Evolutionary conservation across 64 coral and sea anemone species (phyloP), one percentile per base, ranked within the genome.

Genomic region (Montipora cactus): DNA sequence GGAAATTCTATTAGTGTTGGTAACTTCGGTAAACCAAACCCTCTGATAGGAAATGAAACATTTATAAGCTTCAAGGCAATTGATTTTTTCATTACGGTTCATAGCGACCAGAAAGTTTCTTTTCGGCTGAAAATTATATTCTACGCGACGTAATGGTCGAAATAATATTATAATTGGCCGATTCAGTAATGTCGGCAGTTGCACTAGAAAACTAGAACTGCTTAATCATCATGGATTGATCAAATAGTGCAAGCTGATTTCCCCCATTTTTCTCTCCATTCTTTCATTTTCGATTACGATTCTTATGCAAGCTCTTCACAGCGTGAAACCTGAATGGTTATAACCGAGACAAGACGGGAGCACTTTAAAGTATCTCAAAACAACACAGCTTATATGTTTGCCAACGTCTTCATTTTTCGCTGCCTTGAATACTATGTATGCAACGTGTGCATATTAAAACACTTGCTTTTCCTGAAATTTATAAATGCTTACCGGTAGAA

Each of bases 121-220:
- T 21, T 48, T 49, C 70, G 70, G 19, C 66, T 72, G 64, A 51
- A 72, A 86, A 71, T 72, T 71, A 86, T 71, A 86, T 59, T 71
- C 81, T 49, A 8, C 62, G 68, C 64, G 81, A 69, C 64, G 68
- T 84, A 84, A 84, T 84, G 81, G 61, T 84, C 66, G 11, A 86
- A 86, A 86, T 67, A 64, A 18, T 83, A 6, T 18, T 46, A 25
- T 83, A 83, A 67, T 67, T 86, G 66, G 66, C 8, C 46, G 19
- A 44, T 70, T 67, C 71, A 86, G 16, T 50, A 49, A 49, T 21
- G 8, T 84, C 58, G 5, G 59, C 1, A 67, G 59, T 84, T 46
- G 44, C 4, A 11, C 13, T 37, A 10, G 74, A 46, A 14, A 45
- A 47, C 7, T 5, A 11, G 46, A 37, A 37, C 37, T 37, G 37